A percentile compares a stretch with the other conserved stretches of the same genome.
Evolutionary conservation across 1,140 invertebrate genomes (phyloP).

Genomic region (Lordiphosa clarofinis): DNA sequence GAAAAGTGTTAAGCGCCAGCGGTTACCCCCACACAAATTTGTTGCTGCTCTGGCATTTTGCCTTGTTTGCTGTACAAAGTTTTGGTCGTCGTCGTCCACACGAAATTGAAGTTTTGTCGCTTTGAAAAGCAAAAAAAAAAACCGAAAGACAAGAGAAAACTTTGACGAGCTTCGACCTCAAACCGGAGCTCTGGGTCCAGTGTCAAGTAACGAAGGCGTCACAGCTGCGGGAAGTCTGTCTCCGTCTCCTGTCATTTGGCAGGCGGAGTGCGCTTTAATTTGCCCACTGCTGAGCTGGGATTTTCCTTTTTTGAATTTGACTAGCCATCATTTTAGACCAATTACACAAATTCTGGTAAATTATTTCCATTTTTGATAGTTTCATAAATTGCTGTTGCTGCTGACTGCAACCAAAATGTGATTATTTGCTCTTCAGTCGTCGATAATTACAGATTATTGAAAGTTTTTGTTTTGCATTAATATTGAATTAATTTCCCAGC

Average conservation of each 20-base stretch:
- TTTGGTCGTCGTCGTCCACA: slow-evolving; percentile 35
- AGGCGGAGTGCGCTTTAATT: too few species aligned
- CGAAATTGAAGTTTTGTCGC: slow-evolving; percentile 44
- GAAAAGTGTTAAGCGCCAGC: slow-evolving; percentile 63
- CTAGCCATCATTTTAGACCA: too few species aligned
- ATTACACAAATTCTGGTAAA: slow-evolving; percentile 23
- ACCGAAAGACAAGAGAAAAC: slow-evolving; percentile 9
- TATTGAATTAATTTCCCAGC: slow-evolving; percentile 68
- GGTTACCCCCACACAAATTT: slow-evolving; percentile 47
- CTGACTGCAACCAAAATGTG: slow-evolving; percentile 48
- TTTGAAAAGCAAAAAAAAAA: too few species aligned
- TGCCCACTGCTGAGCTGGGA: too few species aligned
- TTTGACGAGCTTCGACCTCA: slow-evolving; percentile 18
- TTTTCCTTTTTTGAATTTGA: too few species aligned
- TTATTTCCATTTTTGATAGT: slow-evolving; percentile 61
- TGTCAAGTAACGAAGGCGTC: slow-evolving; percentile 30
- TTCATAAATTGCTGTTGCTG: slow-evolving; percentile 42
- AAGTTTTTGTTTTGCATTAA: slow-evolving; percentile 71
- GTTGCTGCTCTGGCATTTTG: slow-evolving; percentile 9
- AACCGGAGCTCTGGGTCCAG: background rate
- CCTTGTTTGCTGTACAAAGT: slow-evolving; percentile 35
- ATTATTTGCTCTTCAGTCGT: slow-evolving; percentile 73
- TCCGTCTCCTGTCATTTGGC: background rate
- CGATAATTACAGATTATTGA: slow-evolving; percentile 75
- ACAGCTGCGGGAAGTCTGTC: slow-evolving; percentile 47